phyloP scores from a whole-genome alignment of 2,888 invertebrate genomes.

The Archips crataeganus region DNA sequence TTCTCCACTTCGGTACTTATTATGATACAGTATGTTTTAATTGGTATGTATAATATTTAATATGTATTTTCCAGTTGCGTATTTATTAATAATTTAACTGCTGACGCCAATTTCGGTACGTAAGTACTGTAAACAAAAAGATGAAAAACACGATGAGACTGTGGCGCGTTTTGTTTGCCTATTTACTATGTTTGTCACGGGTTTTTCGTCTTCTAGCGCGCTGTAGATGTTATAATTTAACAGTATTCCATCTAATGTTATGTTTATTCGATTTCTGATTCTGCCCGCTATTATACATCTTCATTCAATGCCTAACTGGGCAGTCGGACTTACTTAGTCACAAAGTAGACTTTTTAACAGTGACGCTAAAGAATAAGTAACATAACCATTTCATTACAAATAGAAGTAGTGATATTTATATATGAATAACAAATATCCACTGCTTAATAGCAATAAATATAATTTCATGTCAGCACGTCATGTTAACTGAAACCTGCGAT shows the following conservation, averaged over 20 bases:
- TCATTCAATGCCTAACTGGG: background rate
- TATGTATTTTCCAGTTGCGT: background rate
- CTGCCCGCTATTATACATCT: background rate
- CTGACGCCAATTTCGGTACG: background rate
- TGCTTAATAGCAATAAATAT: conserved; percentile 3
- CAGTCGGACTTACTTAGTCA: too few species aligned
- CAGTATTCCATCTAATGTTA: background rate
- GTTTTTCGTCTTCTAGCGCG: too few species aligned
- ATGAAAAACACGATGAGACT: too few species aligned
- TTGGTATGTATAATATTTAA: background rate
- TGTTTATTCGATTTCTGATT: background rate
- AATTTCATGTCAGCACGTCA: conserved; percentile 11
- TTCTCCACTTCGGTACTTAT: background rate
- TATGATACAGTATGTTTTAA: background rate
- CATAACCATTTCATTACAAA: background rate
- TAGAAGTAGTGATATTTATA: background rate
- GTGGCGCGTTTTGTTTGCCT: too few species aligned
- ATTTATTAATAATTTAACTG: background rate
- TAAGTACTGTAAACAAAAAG: too few species aligned
- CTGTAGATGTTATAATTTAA: too few species aligned
- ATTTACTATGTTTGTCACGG: too few species aligned
- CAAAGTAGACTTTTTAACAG: background rate
- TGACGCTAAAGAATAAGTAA: background rate
- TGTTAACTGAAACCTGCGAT: conserved; percentile 19
- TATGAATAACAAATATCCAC: conserved; percentile 9